These are phyloP conservation scores for Catharus minimus DNA, from an alignment of 2,113 vertebrate species.

Conservation along the genomic window DNA sequence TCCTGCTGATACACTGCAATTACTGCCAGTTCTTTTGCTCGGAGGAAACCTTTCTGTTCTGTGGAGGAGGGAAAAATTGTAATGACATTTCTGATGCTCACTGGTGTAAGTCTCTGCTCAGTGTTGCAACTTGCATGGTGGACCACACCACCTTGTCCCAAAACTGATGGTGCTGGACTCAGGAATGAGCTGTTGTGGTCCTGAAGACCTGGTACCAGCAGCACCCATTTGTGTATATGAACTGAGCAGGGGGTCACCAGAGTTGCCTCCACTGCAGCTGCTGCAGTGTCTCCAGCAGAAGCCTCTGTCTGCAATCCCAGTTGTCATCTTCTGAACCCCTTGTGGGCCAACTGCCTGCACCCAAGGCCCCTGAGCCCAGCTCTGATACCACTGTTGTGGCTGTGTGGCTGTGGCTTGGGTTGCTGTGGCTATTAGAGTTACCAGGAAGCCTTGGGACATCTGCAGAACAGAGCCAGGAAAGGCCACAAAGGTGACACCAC, in stretches of 20 bases:
- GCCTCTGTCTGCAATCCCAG: not conserved
- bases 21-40: not conserved
- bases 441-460: not conserved
- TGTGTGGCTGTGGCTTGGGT: accelerated
- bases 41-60: not conserved
- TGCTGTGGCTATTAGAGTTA: accelerated
- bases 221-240: not conserved
- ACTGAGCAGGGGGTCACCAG: not conserved
- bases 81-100: not conserved
- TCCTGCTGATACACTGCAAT: not conserved
- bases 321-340: not conserved
- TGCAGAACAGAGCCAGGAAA: not conserved
- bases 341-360: accelerated
- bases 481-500: not conserved
- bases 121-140: not conserved
- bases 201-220: not conserved
- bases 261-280: not conserved
- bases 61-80: not conserved
- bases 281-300: not conserved
- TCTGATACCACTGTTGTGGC: not conserved
- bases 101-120: not conserved
- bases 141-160: not conserved
- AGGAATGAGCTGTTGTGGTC: not conserved
- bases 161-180: not conserved
- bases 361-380: not conserved